Evolutionary conservation across 1,140 invertebrate genomes (phyloP).

Genomic region (Brachionus manjavacas): DNA sequence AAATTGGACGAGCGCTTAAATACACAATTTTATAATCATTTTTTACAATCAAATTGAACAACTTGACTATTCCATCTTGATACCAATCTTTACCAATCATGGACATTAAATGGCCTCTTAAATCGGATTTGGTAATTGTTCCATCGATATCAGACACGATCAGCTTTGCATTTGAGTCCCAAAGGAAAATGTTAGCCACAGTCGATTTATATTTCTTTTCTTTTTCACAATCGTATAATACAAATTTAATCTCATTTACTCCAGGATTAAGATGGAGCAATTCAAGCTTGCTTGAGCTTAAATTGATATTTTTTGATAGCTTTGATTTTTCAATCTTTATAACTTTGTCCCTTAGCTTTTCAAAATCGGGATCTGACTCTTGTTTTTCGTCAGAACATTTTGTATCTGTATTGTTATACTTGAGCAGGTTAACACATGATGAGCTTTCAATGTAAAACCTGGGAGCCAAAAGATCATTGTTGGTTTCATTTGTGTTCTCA

Average conservation of each 20-base stretch:
- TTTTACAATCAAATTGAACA: conserved; percentile 92
- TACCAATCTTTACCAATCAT: conserved; percentile 78
- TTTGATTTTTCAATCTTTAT: background rate
- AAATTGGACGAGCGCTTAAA: conserved; percentile 91
- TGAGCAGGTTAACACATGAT: background rate
- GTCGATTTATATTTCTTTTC: background rate
- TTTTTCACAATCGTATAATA: background rate
- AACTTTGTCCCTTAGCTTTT: background rate
- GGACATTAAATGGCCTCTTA: conserved; percentile 92
- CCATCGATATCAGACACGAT: conserved; percentile 99
- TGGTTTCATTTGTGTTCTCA: background rate
- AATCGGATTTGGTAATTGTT: conserved; percentile 98
- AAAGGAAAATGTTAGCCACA: conserved; percentile 77
- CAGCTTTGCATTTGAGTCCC: conserved; percentile 91
- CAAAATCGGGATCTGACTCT: background rate
- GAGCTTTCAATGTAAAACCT: conserved; percentile 20
- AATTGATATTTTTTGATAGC: background rate
- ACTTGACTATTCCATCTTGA: conserved; percentile 77
- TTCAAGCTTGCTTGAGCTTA: background rate
- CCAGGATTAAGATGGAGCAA: background rate
- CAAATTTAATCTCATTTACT: background rate
- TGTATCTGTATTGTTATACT: background rate
- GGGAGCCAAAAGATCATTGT: background rate
- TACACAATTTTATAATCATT: conserved; percentile 74
- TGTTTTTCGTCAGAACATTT: background rate